These are phyloP conservation scores for Stenodema calcarata DNA, from an alignment of 2,888 invertebrate genomes.

Conservation along the genomic window DNA sequence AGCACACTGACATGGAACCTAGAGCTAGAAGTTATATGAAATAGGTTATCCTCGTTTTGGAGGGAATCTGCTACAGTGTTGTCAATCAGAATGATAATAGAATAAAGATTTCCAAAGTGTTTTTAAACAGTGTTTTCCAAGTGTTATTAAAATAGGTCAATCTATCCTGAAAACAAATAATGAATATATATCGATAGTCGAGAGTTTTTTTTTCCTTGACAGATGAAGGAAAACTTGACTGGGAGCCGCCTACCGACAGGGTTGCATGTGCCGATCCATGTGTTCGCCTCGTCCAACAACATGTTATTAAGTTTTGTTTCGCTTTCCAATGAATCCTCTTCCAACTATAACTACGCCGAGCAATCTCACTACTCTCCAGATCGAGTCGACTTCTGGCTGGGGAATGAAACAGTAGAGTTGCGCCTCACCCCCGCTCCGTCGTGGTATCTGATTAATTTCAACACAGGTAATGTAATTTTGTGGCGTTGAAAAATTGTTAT, in stretches of 20 bases:
- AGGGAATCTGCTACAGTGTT: too few relatives aligned
- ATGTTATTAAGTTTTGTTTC: background rate
- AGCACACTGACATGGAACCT: too few relatives aligned
- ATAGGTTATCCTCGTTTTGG: too few relatives aligned
- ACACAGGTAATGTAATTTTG: background rate
- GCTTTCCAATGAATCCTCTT: background rate
- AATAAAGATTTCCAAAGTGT: too few relatives aligned
- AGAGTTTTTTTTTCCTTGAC: background rate
- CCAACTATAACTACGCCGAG: background rate
- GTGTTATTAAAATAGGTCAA: too few relatives aligned
- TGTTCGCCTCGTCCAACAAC: background rate
- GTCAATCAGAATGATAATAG: too few relatives aligned
- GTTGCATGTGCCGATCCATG: background rate
- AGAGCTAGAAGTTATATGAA: too few relatives aligned
- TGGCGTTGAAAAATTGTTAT: too few relatives aligned
- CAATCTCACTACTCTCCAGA: background rate
- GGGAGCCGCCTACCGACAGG: background rate
- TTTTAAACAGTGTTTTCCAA: too few relatives aligned
- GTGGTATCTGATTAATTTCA: background rate
- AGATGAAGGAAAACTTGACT: constrained; percentile 3
- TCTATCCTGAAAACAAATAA: too few relatives aligned
- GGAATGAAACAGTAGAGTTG: background rate
- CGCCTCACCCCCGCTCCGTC: background rate
- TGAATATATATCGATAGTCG: too few relatives aligned
- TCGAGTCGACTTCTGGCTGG: background rate